These are phyloP conservation scores for Nothoprocta pentlandii DNA, from an alignment of 2,113 vertebrate genomes.

Conservation along the genomic window DNA sequence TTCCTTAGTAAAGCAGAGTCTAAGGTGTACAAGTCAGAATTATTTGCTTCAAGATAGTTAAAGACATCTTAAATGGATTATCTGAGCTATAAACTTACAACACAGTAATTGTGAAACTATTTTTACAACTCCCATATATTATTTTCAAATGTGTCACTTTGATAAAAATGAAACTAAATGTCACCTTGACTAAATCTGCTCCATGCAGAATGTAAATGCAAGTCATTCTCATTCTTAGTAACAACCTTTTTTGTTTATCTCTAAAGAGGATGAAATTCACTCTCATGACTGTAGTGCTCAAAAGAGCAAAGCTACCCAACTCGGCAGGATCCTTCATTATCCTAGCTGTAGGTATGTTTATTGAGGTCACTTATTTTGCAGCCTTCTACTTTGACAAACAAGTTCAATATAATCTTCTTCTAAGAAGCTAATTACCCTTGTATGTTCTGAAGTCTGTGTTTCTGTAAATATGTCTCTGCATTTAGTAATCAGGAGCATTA, in stretches of 20 bases:
- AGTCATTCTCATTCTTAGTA: constrained; percentile 32
- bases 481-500: background rate
- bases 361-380: constrained; percentile 21
- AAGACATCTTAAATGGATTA: constrained; percentile 4
- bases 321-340: constrained; percentile 29
- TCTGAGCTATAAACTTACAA: background rate
- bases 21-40: background rate
- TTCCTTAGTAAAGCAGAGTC: background rate
- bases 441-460: background rate
- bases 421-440: background rate
- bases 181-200: constrained; percentile 55
- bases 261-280: background rate
- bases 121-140: background rate
- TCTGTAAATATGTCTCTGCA: background rate
- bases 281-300: constrained; percentile 52
- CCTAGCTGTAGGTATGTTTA: constrained; percentile 16
- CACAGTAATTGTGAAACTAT: background rate
- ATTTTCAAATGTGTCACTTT: no score
- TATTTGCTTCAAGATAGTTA: background rate
- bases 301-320: constrained; percentile 38
- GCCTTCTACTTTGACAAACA: background rate
- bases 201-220: constrained; percentile 40
- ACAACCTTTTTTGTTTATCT: background rate
- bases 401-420: background rate
- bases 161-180: background rate